Base-by-base conservation (phyloP, 2,888 invertebrate species). In the Chrysolina americana region DNA sequence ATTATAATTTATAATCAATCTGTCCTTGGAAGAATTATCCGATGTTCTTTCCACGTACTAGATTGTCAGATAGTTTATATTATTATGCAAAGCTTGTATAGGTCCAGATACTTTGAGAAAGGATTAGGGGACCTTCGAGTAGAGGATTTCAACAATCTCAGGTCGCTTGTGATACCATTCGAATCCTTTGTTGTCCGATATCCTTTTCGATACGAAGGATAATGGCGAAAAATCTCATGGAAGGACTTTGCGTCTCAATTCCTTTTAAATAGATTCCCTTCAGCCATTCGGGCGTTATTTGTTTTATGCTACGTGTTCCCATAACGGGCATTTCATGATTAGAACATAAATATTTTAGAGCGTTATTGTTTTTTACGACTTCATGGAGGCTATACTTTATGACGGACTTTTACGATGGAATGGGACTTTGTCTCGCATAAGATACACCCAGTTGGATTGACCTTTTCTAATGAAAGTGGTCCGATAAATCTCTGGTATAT, bases 271-370 rank as follows among this genome's bases (percentile, higher is more conserved):
- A 41, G 56, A 41, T 56, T 59, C 15, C 28, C 53, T 23, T 21
- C 6, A 5, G 9, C 21, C 21, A 19, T 59, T 59, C 5, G 15
- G 17, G 28, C n/a, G 15, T 59, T n/a, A 59, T 59, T 59, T 59
- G 59, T 59, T 59, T 36, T 36, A n/a, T 17, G 36, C 9, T 36
- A 59, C 23, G 36, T 59, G 59, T 59, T 59, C 59, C 28, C 36
- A 59, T 28, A 59, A 59, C 28, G 8, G 28, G 17, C 59, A 36
- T 36, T 59, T 59, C 36, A 28, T 59, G 59, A 59, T 59, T 59
- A n/a, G 59, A n/a, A 15, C 59, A 17, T 59, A 59, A 59, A 59
- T n/a, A 59, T 36, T 59, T 59, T 59, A 59, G 11, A n/a, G 28
- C 28, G n/a, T 28, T 59, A 28, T 59, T 15, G 21, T 59, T 59